Evolutionary conservation across 2,113 vertebrate species (phyloP).

Genomic region (Lonchura striata): DNA sequence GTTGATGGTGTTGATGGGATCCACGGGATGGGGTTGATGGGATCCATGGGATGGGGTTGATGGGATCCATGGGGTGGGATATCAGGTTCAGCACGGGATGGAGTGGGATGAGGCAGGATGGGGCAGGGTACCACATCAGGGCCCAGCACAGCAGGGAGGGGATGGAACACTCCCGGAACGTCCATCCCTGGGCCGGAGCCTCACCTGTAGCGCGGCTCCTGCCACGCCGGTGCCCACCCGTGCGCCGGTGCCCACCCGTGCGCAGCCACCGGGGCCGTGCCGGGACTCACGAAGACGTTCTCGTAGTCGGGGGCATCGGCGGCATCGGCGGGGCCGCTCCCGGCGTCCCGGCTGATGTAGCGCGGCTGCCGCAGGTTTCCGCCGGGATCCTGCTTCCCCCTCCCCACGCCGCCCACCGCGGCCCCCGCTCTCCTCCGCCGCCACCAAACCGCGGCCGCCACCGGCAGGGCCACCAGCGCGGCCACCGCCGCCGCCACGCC

Average conservation of each 20-base stretch:
- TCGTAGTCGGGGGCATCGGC: not conserved
- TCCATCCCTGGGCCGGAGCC: rapidly evolving
- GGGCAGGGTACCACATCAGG: rapidly evolving
- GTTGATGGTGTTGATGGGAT: not conserved
- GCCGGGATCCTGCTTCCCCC: rapidly evolving
- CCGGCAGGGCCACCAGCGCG: not conserved
- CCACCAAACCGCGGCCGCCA: not conserved
- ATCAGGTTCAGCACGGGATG: not conserved
- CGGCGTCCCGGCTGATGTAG: not conserved
- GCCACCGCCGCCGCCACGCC: not conserved
- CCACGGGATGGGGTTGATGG: too few relatives aligned
- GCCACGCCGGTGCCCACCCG: not conserved
- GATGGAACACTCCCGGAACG: rapidly evolving
- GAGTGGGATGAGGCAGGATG: not conserved
- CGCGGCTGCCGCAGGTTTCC: not conserved
- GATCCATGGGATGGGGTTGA: too few relatives aligned
- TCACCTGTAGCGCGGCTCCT: not conserved
- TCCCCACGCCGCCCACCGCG: rapidly evolving
- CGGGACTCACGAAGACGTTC: conserved; percentile 55
- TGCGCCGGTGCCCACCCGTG: rapidly evolving
- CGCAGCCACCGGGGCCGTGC: rapidly evolving
- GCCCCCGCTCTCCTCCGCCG: not conserved
- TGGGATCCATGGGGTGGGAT: too few relatives aligned
- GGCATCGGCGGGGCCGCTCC: rapidly evolving
- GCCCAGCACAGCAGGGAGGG: not conserved